Evolutionary conservation across 2,113 vertebrate species (phyloP), one percentile per base, ranked within the genome.

Genomic region (Hippocampus abdominalis): DNA sequence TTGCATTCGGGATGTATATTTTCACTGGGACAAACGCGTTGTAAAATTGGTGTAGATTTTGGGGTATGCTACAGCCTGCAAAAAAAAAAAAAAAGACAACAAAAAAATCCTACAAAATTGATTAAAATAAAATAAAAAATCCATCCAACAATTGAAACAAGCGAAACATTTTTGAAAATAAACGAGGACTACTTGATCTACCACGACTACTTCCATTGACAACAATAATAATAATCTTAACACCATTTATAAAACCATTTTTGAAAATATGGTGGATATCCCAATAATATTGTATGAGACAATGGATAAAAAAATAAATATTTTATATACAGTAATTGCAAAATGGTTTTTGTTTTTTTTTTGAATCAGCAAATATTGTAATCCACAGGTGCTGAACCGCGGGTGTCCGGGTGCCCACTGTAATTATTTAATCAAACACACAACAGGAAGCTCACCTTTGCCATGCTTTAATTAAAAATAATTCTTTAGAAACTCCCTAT

Each of bases 401-500:
- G 32, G 7, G 32, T 36, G 32, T 36, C 5, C 32, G 32, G 1
- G 32, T 36, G 32, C 32, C 32, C 5, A 36, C 32, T 1, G 11
- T 42, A 42, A 10, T 42, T 11, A 62, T 64, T 64, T 25, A 13
- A 64, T 64, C 46, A 25, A 73, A 65, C 70, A 71, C 7, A 77
- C 53, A 71, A n/a, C 53, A 77, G 40, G 1, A 56, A 46, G n/a
- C 40, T 29, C 39, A 59, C 56, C 53, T 82, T 88, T 88, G 70
- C 80, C 92, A 93, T 93, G 92, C 92, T 93, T 93, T 93, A 92
- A 92, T 93, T 93, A 92, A 92, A 64, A 93, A 93, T 93, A 93
- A 87, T 92, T 92, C 84, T 92, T 92, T 92, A 92, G 87, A 93
- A 93, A 93, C 89, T 86, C 86, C 74, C 79, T 92, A 93, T 93